Conservation (phyloP, 2,797 vertebrate genomes). For the Trematomus bernacchii region DNA sequence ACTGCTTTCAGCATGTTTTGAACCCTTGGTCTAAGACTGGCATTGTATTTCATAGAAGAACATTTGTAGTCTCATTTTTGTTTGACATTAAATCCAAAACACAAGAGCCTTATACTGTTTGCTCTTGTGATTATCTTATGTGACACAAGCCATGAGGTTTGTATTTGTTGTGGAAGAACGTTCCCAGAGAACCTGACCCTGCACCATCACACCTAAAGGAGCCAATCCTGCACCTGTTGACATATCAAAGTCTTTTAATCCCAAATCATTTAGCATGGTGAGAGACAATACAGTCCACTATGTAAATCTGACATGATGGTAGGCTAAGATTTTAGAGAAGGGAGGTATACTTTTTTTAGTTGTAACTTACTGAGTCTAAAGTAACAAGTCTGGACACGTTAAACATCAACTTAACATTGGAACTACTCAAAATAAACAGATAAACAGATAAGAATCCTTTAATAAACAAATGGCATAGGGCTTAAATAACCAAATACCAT, state of each 20-base stretch:
- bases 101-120: background rate
- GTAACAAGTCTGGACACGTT: background rate
- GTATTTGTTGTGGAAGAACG: background rate
- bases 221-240: background rate
- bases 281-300: background rate
- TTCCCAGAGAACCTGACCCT: background rate
- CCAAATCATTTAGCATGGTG: constrained; percentile 7
- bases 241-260: constrained; percentile 10
- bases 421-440: background rate
- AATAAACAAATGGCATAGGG: background rate
- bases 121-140: background rate
- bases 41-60: background rate
- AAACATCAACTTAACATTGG: background rate
- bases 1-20: constrained; percentile 14
- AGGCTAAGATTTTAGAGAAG: background rate
- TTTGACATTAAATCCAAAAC: background rate
- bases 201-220: background rate
- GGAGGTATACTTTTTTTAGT: background rate
- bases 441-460: background rate
- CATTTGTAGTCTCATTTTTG: background rate
- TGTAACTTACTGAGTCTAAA: background rate
- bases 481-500: background rate
- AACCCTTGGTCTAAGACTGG: background rate
- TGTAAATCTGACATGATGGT: background rate
- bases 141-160: background rate